phyloP scores from a whole-genome alignment of 2,113 vertebrate genomes.

The Cheilinus undulatus region DNA sequence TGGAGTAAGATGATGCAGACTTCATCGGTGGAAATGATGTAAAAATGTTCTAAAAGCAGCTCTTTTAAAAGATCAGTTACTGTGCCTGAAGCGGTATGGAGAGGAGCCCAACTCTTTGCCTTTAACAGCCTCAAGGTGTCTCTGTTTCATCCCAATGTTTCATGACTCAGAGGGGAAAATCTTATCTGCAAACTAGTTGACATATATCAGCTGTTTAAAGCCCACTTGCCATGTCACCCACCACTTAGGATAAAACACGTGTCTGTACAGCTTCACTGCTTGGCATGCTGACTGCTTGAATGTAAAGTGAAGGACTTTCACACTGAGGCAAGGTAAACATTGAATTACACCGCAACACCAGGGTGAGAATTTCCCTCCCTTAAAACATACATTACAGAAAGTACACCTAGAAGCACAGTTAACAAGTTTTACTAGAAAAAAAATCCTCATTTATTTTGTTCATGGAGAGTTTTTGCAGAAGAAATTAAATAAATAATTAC shows the following conservation, averaged over 20 bases:
- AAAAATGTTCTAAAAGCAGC: neutral
- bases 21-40: no score
- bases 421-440: no score
- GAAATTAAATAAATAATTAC: no score
- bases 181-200: conserved; percentile 23
- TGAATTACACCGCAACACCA: neutral
- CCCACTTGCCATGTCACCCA: neutral
- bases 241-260: conserved; percentile 2
- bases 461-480: no score
- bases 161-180: conserved; percentile 5
- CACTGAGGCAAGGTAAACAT: neutral
- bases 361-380: neutral
- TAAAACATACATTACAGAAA: neutral
- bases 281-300: neutral
- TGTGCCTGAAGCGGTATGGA: neutral
- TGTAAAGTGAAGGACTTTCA: neutral
- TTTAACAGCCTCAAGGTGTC: conserved; percentile 61
- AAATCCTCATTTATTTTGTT: no score
- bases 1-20: no score
- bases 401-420: no score
- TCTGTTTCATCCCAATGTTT: conserved; percentile 35
- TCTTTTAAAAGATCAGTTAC: conserved; percentile 1
- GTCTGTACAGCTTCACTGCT: conserved; percentile 1
- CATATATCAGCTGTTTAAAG: conserved; percentile 15
- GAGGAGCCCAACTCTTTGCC: conserved; percentile 4